phyloP scores from a whole-genome alignment of 1,140 invertebrate species.

The Pseudomyrmex flavicornis region DNA sequence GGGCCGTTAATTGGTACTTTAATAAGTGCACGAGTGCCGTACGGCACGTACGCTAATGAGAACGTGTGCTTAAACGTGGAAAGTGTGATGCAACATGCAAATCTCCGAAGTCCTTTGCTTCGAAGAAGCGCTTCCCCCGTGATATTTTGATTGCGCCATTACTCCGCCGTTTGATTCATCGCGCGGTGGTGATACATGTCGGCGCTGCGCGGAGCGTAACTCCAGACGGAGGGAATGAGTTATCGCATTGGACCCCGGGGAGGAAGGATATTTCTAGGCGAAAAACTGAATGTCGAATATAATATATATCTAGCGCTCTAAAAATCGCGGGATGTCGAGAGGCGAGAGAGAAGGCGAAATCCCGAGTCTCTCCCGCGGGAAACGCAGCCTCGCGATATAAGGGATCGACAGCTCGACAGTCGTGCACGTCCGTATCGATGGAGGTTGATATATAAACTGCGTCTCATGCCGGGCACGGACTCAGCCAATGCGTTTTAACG shows the following conservation, averaged over 20 bases:
- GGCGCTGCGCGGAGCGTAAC: constrained; percentile 27
- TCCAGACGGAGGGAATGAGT: constrained; percentile 62
- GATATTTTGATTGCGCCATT: constrained; percentile 38
- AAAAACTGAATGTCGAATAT: constrained; percentile 72
- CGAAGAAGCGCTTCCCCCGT: neutral
- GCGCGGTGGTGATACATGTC: constrained; percentile 37
- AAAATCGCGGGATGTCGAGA: constrained; percentile 62
- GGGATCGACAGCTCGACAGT: constrained; percentile 56
- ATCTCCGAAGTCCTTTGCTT: neutral
- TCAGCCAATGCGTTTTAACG: constrained; percentile 14
- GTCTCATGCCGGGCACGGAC: neutral
- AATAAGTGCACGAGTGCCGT: neutral
- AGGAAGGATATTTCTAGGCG: constrained; percentile 69
- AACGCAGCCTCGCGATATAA: constrained; percentile 58
- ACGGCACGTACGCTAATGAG: constrained; percentile 25
- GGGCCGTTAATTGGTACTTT: constrained; percentile 36
- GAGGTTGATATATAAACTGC: constrained; percentile 53
- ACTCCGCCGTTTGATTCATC: constrained; percentile 47
- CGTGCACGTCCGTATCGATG: constrained; percentile 31
- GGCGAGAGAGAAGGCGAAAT: constrained; percentile 57
- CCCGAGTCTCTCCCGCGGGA: constrained; percentile 53
- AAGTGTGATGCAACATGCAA: constrained; percentile 12
- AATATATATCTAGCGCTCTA: constrained; percentile 67
- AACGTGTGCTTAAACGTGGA: constrained; percentile 1
- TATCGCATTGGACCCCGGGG: constrained; percentile 73